Percentiles rank a stretch among this genome's conserved stretches.
phyloP scores from a whole-genome alignment of 1,140 invertebrate genomes.

The Tetragnatha versicolor region DNA sequence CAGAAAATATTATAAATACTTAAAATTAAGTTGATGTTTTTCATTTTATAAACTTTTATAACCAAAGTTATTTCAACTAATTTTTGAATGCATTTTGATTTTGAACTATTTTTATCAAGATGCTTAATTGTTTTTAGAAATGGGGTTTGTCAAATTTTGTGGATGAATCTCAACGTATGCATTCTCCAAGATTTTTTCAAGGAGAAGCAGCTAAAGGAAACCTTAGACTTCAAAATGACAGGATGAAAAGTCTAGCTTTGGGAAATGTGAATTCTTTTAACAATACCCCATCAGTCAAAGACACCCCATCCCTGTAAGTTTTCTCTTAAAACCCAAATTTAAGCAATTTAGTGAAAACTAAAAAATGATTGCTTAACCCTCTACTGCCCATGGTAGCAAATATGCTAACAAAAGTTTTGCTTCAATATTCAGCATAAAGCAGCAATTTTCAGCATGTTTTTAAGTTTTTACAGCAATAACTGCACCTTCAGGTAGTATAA shows the following conservation, averaged over 20 bases:
- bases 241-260: not conserved
- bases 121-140: constrained; percentile 8
- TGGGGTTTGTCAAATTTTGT: constrained; percentile 48
- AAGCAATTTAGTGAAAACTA: no score
- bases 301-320: constrained; percentile 5
- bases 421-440: no score
- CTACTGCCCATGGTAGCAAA: no score
- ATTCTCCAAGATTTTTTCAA: constrained; percentile 39
- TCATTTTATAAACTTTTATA: not conserved
- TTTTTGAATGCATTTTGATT: not conserved
- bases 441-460: no score
- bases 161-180: constrained; percentile 40
- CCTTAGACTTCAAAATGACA: not conserved
- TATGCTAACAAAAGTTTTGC: no score
- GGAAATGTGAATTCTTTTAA: not conserved
- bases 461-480: no score
- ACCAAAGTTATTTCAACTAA: not conserved
- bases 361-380: no score
- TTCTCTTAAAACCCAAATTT: not conserved
- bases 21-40: not conserved
- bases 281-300: not conserved
- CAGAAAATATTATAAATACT: not conserved
- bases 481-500: no score
- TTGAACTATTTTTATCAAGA: not conserved
- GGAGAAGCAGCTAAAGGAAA: not conserved